Evolutionary conservation across 1,140 invertebrate species (phyloP).

Genomic region (Stegodyphus dumicola): DNA sequence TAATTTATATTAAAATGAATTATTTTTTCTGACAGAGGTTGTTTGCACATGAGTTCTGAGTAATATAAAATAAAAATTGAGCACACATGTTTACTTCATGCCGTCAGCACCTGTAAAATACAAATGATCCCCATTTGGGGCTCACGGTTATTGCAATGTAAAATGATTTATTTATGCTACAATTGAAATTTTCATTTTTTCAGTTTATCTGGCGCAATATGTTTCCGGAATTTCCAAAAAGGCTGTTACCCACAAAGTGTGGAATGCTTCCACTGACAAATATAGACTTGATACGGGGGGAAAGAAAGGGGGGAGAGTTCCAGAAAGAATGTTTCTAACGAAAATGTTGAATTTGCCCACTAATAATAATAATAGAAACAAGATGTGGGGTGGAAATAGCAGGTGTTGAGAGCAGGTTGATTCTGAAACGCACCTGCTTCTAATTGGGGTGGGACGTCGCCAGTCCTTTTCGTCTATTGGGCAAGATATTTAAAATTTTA

Average conservation of each 20-base stretch:
- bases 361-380: conserved; percentile 39
- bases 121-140: conserved; percentile 34
- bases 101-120: too few relatives aligned
- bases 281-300: conserved; percentile 32
- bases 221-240: conserved; percentile 36
- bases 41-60: conserved; percentile 39
- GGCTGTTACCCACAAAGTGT: conserved; percentile 23
- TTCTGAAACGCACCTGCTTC: conserved; percentile 17
- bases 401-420: conserved; percentile 12
- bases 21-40: conserved; percentile 40
- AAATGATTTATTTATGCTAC: conserved; percentile 16
- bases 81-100: too few relatives aligned
- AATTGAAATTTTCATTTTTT: neutral
- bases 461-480: conserved; percentile 15
- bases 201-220: conserved; percentile 27
- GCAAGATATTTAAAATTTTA: conserved; percentile 20
- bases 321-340: conserved; percentile 29
- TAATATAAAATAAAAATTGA: conserved; percentile 30
- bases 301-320: conserved; percentile 15
- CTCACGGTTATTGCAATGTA: conserved; percentile 37
- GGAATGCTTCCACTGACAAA: conserved; percentile 36
- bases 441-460: conserved; percentile 16
- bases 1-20: conserved; percentile 38
- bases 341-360: conserved; percentile 35
- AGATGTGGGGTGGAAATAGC: conserved; percentile 19